A percentile compares a stretch with the other conserved stretches of the same genome.
Evolutionary conservation across 2,888 invertebrate genomes (phyloP).

Genomic region (Leptopilina syphax): DNA sequence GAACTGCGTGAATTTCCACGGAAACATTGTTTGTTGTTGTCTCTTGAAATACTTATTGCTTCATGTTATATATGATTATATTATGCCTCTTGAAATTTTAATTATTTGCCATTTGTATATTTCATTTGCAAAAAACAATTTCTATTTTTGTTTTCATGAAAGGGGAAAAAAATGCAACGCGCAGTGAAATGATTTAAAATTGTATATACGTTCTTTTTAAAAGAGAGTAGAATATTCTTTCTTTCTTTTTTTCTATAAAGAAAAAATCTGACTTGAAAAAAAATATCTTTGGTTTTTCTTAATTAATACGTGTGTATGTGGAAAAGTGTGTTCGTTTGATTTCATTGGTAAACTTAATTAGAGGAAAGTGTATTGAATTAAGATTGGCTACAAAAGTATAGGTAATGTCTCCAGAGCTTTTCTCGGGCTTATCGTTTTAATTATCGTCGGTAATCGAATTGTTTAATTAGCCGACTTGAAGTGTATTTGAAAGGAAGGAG

Average conservation of each 20-base stretch:
- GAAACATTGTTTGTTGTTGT: conserved; percentile 21
- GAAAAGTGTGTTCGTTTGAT: neutral
- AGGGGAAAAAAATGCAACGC: no score
- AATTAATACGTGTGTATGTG: conserved; percentile 3
- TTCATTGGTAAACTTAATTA: conserved; percentile 19
- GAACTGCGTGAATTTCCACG: conserved; percentile 20
- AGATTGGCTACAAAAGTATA: conserved; percentile 8
- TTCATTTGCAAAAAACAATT: no score
- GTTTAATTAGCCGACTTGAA: neutral
- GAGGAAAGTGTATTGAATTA: conserved; percentile 30
- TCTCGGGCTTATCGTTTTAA: conserved; percentile 27
- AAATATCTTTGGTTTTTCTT: neutral
- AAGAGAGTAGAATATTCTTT: no score
- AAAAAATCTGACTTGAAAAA: neutral
- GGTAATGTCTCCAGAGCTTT: conserved; percentile 24
- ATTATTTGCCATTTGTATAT: neutral
- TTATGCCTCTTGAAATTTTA: conserved; percentile 15
- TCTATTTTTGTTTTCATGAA: neutral
- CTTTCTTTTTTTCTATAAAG: no score
- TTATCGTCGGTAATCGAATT: conserved; percentile 24
- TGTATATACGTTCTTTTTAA: no score
- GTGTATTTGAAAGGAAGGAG: neutral
- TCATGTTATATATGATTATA: neutral
- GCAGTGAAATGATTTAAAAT: no score
- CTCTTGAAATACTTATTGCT: conserved; percentile 22